A percentile compares a stretch with the other conserved stretches of the same genome.
These are phyloP conservation scores for Dysmachus trigonus DNA, from an alignment of 2,888 invertebrate genomes.

Conservation along the genomic window DNA sequence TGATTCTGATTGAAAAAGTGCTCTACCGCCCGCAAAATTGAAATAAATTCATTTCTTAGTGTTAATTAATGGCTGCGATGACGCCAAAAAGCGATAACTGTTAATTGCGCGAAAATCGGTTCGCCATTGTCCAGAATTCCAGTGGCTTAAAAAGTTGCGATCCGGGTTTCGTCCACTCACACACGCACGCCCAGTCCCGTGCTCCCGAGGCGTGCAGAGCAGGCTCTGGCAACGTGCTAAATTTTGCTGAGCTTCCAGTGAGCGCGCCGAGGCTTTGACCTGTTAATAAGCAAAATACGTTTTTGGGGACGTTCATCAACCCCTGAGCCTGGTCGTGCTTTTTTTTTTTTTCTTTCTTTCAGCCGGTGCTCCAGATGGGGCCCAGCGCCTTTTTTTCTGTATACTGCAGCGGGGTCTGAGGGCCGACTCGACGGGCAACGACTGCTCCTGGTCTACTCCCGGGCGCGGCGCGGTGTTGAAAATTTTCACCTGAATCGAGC, in stretches of 20 bases:
- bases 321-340: slow-evolving; percentile 14
- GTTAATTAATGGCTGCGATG: background rate
- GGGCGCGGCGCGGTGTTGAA: background rate
- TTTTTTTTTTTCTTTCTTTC: too few relatives aligned
- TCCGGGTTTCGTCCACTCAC: background rate
- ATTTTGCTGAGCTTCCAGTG: background rate
- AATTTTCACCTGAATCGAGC: background rate
- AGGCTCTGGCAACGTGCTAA: background rate
- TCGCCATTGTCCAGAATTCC: background rate
- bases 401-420: background rate
- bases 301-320: slow-evolving; percentile 49
- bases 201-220: background rate
- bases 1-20: background rate
- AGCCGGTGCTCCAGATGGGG: background rate
- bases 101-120: background rate
- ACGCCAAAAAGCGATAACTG: background rate
- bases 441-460: background rate
- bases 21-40: background rate
- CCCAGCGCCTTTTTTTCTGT: background rate
- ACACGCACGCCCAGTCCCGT: background rate
- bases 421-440: too few relatives aligned
- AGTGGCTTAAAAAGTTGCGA: background rate
- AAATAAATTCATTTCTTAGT: background rate
- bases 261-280: slow-evolving; percentile 43
- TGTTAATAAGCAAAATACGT: slow-evolving; percentile 42